Evolutionary conservation across 2,888 invertebrate species (phyloP).

Genomic region (Spodoptera exigua): DNA sequence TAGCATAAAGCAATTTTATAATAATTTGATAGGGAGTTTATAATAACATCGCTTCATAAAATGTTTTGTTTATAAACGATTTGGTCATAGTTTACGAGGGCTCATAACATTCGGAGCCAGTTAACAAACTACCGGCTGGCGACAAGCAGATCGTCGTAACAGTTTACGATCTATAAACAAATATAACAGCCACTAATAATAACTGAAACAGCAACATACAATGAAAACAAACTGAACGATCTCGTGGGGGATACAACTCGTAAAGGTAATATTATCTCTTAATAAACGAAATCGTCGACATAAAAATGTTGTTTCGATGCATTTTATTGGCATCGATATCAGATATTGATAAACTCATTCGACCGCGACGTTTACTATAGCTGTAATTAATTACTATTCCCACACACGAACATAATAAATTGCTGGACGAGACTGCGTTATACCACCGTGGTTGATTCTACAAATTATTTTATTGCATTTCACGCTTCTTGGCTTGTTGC

Average conservation of each 20-base stretch:
- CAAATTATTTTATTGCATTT: constrained; percentile 39
- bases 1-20: constrained; percentile 59
- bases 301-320: constrained; percentile 83
- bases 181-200: constrained; percentile 87
- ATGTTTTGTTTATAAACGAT: constrained; percentile 79
- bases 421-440: constrained; percentile 11
- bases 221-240: constrained; percentile 83
- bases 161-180: constrained; percentile 88
- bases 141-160: constrained; percentile 84
- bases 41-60: constrained; percentile 74
- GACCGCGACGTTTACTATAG: constrained; percentile 66
- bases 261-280: constrained; percentile 89
- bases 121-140: constrained; percentile 83
- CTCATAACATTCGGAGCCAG: constrained; percentile 81
- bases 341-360: constrained; percentile 77
- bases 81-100: constrained; percentile 82
- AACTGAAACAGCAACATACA: constrained; percentile 87
- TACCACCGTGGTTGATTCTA: constrained; percentile 16
- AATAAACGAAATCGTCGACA: constrained; percentile 82
- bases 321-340: constrained; percentile 76
- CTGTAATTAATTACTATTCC: constrained; percentile 61
- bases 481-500: constrained; percentile 30
- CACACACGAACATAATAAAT: constrained; percentile 42
- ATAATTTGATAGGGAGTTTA: constrained; percentile 54
- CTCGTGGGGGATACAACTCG: constrained; percentile 78